Evolutionary conservation across 2,888 invertebrate species (phyloP), one percentile per base, ranked within the genome.

Genomic region (Agonopterix subpropinquella): DNA sequence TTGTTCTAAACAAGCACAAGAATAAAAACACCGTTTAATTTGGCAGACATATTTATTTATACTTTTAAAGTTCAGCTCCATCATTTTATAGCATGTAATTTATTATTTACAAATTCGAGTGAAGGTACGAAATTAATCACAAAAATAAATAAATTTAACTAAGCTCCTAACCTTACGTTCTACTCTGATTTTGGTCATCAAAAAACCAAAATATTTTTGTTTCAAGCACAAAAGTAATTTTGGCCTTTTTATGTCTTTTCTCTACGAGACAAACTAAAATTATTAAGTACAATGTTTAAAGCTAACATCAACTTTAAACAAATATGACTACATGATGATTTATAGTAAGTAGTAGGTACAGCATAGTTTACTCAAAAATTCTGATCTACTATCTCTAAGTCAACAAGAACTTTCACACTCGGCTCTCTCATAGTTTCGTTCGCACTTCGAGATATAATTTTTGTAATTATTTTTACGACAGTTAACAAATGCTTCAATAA

Each of bases 21-120:
- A 48, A 44, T 45, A 10, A 36, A 35, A 37, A n/a, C 43, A 9
- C 36, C n/a, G 13, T 47, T 57, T 81, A 80, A 87, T 88, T 88
- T 88, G 88, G 88, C 88, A 87, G 87, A 88, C 85, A 85, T 86
- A 84, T 87, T 87, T 86, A 86, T 85, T 87, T 77, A 81, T 86
- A 87, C 80, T 82, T 77, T 81, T 81, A 80, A 85, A 80, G 71
- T 80, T 80, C 82, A 87, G 85, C 85, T 74, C 77, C 74, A 70
- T 81, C 79, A 77, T 80, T 77, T 39, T 77, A 80, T 80, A 85
- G 86, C 83, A 79, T 73, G 73, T 80, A 75, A 77, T 65, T 59
- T 73, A 59, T 73, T 86, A 87, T 87, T 77, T 87, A 87, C 87
- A 88, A 77, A 73, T 75, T 78, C 70, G 70, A 81, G 75, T 78